Base-by-base conservation (phyloP, 2,888 invertebrate genomes). In the Ormyrus labotus region DNA sequence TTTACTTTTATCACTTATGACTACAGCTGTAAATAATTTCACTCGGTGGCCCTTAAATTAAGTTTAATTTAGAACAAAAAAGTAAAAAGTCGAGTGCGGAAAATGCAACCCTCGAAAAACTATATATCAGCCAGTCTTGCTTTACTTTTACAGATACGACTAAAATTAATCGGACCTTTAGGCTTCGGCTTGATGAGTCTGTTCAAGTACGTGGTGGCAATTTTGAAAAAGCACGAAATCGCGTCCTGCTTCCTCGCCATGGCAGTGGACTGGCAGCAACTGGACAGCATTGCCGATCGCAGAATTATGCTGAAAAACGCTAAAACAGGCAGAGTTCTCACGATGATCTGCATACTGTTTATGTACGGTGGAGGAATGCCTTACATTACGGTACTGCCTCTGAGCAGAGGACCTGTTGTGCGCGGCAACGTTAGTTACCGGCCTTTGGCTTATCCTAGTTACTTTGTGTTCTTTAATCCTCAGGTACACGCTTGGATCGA, bases 301-400 rank as follows among this genome's bases (percentile, higher is more conserved):
- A 51, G 83, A 0, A 83, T 85, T 1, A 87, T 88, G 85, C 50
- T 84, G 7, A 71, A 80, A 0, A 82, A 81, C 51, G 87, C 87
- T 0, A 84, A 76, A 13, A 67, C 84, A 0, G 87, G 85, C 0
- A 81, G 87, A 50, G 81, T 78, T 0, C 78, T 83, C 19, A 83
- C 85, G 0, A 81, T 83, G 0, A 71, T 83, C 3, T 84, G 84
- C 64, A 78, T 83, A 5, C 9, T 78, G 47, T 82, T 85, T 34
- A 85, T 85, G 84, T 85, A 84, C 64, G 81, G 83, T 0, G 84
- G 85, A 45, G 84, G 84, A 6, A 53, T 84, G 67, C 83, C 84
- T 48, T 85, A 84, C 19, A 80, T 81, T 2, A 78, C 81, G 1
- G 47, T 86, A 0, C 53, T 87, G 10, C 88, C 88, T 0, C 71